Evolutionary conservation across 2,797 vertebrate species (phyloP).

Genomic region (Hyperoplus lanceolatus): DNA sequence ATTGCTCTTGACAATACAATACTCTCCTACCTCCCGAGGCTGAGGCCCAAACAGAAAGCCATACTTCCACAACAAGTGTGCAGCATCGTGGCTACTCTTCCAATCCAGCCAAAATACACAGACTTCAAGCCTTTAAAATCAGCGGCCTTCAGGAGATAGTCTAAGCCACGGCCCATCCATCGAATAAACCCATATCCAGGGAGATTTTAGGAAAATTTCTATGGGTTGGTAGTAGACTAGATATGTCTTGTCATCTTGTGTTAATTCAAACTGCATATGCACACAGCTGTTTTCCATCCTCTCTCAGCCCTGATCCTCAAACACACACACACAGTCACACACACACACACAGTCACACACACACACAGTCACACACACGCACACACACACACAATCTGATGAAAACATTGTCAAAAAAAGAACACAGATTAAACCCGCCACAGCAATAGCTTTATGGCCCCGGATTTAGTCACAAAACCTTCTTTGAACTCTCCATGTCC

Average conservation of each 20-base stretch:
- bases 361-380: slow-evolving; percentile 22
- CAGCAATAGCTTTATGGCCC: slow-evolving; percentile 2
- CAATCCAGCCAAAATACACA: slow-evolving; percentile 26
- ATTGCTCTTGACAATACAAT: not conserved
- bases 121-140: slow-evolving; percentile 33
- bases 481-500: slow-evolving; percentile 10
- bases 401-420: slow-evolving; percentile 1
- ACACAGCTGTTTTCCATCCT: slow-evolving; percentile 33
- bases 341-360: slow-evolving; percentile 11
- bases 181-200: slow-evolving; percentile 19
- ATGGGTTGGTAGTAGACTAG: too few species aligned
- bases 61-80: slow-evolving; percentile 29
- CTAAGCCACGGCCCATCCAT: slow-evolving; percentile 3
- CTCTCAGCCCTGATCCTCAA: slow-evolving; percentile 35
- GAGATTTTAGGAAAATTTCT: slow-evolving; percentile 4
- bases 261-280: slow-evolving; percentile 21
- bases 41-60: slow-evolving; percentile 11
- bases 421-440: slow-evolving; percentile 17
- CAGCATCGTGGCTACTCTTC: slow-evolving; percentile 18
- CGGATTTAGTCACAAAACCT: slow-evolving; percentile 33
- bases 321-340: slow-evolving; percentile 18
- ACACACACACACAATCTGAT: slow-evolving; percentile 29
- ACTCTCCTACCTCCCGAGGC: slow-evolving; percentile 4
- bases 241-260: not conserved
- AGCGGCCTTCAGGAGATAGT: slow-evolving; percentile 7